Evolutionary conservation across 92 coral and sea anemone genomes (phyloP), one percentile per base, ranked within the genome.

Genomic region (Bergia sp.): DNA sequence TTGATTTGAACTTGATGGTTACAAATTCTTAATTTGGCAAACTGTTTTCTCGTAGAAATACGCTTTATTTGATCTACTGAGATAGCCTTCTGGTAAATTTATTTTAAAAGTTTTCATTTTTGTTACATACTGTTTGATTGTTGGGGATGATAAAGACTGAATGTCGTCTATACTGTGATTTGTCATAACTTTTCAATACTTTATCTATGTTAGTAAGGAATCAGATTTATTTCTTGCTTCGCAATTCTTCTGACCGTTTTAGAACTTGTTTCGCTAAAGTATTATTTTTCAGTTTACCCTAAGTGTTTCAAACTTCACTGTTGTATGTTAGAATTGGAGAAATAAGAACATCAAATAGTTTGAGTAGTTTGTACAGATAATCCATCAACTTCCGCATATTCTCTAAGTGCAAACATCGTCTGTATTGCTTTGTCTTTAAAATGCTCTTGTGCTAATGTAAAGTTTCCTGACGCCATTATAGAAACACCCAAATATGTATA

Each of bases 121-220:
- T 69, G 75, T 69, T 21, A 69, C 75, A 69, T 23, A 69, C 12
- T 69, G 75, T 69, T 69, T 69, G 75, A 69, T 69, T 69, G 75
- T 7, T 69, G 75, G 39, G 75, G 75, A 69, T 69, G 75, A 69
- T 69, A 69, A 69, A 69, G 37, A 69, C 39, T 69, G 75, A 69
- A 69, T n/a, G 38, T 69, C 39, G 39, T 69, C 37, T 69, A 69
- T 69, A 69, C 37, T 69, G 75, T 65, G 20, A 23, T 65, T 4
- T 65, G 72, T 69, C 75, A 69, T 13, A 69, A 29, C 75, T 69
- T 69, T 69, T 69, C 7, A 69, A 69, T 69, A 69, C 3, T 37
- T 69, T 69, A 69, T 69, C 75, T 69, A n/a, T 69, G 75, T 69
- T 69, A 29, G 75, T 69, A 66, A 66, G 73, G 73, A 66, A 58